A percentile compares a stretch with the other conserved stretches of the same genome.
phyloP scores from a whole-genome alignment of 2,113 vertebrate genomes.

The Megaleporinus macrocephalus region DNA sequence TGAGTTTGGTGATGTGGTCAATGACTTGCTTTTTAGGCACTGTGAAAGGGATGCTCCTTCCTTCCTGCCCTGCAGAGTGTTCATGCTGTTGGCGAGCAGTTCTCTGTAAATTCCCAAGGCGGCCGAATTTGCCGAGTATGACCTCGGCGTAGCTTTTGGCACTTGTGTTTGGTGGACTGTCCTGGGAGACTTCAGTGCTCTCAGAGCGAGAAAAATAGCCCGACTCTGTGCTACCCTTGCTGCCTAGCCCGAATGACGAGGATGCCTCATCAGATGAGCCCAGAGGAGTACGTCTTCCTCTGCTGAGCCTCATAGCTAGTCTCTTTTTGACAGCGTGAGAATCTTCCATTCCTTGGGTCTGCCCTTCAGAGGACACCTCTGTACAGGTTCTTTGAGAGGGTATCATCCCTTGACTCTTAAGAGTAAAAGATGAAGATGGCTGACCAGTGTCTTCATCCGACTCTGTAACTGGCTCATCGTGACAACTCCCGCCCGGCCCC shows the following conservation, averaged over 20 bases:
- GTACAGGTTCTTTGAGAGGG: slow-evolving; percentile 75
- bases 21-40: slow-evolving; percentile 95
- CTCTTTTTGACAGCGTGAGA: slow-evolving; percentile 93
- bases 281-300: slow-evolving; percentile 83
- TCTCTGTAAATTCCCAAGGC: slow-evolving; percentile 86
- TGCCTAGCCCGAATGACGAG: slow-evolving; percentile 83
- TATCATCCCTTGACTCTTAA: slow-evolving; percentile 71
- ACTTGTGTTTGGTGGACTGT: slow-evolving; percentile 89
- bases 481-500: slow-evolving; percentile 75
- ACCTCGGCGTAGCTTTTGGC: slow-evolving; percentile 95
- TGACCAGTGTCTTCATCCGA: slow-evolving; percentile 88
- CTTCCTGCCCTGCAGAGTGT: slow-evolving; percentile 77
- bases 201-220: slow-evolving; percentile 96
- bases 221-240: slow-evolving; percentile 94
- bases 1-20: slow-evolving; percentile 97
- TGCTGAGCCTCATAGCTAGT: slow-evolving; percentile 88
- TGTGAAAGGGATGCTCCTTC: slow-evolving; percentile 80
- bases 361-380: slow-evolving; percentile 70
- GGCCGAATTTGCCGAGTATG: slow-evolving; percentile 93
- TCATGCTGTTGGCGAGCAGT: slow-evolving; percentile 79
- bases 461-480: slow-evolving; percentile 87
- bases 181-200: slow-evolving; percentile 89
- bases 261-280: slow-evolving; percentile 80
- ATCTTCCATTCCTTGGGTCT: slow-evolving; percentile 74
- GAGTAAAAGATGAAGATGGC: slow-evolving; percentile 73